A percentile compares a stretch with the other conserved stretches of the same genome.
phyloP scores from a whole-genome alignment of 2,888 invertebrate genomes.

The Chironomus tentans region DNA sequence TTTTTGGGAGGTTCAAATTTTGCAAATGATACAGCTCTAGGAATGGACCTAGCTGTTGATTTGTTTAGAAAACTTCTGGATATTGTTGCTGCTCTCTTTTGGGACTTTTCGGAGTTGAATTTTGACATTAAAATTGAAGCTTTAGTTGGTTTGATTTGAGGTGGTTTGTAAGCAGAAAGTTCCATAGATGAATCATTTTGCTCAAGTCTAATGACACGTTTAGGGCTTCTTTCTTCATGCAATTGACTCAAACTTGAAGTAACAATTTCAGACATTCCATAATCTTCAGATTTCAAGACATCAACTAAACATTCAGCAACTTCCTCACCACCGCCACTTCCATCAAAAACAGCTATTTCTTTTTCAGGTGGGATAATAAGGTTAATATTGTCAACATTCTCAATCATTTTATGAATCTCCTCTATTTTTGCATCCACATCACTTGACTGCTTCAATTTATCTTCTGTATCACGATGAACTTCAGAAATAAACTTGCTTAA shows the following conservation, averaged over 20 bases:
- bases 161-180: neutral
- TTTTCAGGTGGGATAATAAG: neutral
- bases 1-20: neutral
- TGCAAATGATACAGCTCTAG: neutral
- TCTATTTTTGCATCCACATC: neutral
- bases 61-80: neutral
- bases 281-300: neutral
- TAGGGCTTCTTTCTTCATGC: too few relatives aligned
- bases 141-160: neutral
- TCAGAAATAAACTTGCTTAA: too few relatives aligned
- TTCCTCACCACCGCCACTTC: neutral
- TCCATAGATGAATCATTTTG: neutral
- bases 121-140: neutral
- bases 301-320: neutral
- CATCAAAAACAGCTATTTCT: neutral
- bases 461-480: neutral
- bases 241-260: too few relatives aligned
- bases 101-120: neutral
- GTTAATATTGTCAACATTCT: neutral
- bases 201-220: neutral
- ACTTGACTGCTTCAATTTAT: neutral
- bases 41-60: neutral
- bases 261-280: too few relatives aligned
- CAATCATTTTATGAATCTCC: neutral
- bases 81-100: neutral